Conservation (phyloP, 53 echinoderm and acorn worm genomes). For the Arbacia lixula region DNA sequence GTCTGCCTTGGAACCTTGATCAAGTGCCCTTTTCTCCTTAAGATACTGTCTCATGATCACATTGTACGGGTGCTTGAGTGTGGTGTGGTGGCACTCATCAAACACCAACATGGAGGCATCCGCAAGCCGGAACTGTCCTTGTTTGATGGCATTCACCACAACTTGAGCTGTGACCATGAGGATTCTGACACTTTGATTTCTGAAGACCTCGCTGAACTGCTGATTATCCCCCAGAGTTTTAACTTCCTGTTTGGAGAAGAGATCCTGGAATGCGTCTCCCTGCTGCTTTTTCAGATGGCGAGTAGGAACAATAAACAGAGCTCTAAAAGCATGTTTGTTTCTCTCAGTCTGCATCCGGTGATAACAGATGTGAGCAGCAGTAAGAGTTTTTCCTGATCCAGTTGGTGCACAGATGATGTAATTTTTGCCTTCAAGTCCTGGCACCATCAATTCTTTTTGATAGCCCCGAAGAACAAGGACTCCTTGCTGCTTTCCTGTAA, state of each 20-base stretch:
- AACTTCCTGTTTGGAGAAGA: slow-evolving; percentile 37
- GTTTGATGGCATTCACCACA: slow-evolving; percentile 66
- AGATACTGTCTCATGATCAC: slow-evolving; percentile 74
- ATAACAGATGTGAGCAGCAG: slow-evolving; percentile 69
- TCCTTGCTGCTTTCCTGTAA: background rate
- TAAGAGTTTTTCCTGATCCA: slow-evolving; percentile 81
- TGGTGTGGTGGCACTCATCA: slow-evolving; percentile 83
- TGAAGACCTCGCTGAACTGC: slow-evolving; percentile 42
- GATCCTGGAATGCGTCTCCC: slow-evolving; percentile 61
- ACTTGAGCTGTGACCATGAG: slow-evolving; percentile 79
- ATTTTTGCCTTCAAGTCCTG: slow-evolving; percentile 60
- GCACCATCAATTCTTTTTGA: slow-evolving; percentile 68
- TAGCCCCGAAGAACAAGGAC: slow-evolving; percentile 33
- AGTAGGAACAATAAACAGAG: slow-evolving; percentile 73
- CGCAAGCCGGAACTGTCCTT: slow-evolving; percentile 16
- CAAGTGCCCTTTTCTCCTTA: slow-evolving; percentile 58
- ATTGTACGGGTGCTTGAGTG: slow-evolving; percentile 76
- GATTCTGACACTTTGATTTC: slow-evolving; percentile 34
- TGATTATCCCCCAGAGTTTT: slow-evolving; percentile 55
- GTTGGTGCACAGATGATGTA: slow-evolving; percentile 81
- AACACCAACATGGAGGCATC: slow-evolving; percentile 66
- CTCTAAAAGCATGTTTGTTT: slow-evolving; percentile 59
- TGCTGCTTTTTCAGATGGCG: slow-evolving; percentile 75
- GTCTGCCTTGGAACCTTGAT: no score
- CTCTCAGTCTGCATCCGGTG: slow-evolving; percentile 19